Conservation (phyloP, 2,113 vertebrate genomes). For the Phylloscopus trochilus region DNA sequence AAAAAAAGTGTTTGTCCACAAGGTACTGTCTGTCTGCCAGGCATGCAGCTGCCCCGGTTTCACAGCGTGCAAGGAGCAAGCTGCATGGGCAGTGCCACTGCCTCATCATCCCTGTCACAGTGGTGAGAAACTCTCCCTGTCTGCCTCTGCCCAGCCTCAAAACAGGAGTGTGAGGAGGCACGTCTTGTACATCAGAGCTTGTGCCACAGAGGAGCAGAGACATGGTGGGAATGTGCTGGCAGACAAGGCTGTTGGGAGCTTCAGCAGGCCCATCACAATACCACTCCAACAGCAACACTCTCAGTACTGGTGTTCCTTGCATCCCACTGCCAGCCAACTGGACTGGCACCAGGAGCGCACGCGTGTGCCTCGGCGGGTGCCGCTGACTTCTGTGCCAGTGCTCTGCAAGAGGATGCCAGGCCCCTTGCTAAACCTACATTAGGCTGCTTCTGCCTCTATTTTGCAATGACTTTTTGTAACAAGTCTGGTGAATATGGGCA, state of each 20-base stretch:
- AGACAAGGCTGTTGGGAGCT: background rate
- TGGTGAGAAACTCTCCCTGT: background rate
- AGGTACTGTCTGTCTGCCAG: background rate
- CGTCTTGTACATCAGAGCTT: background rate
- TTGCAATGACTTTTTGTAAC: background rate
- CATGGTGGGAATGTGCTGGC: background rate
- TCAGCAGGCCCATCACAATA: background rate
- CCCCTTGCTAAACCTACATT: accelerated
- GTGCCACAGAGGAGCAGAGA: background rate
- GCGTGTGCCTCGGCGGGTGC: accelerated
- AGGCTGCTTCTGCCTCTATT: background rate
- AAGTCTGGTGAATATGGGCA: background rate
- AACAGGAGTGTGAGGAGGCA: background rate
- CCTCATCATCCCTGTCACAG: background rate
- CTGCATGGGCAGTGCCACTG: background rate
- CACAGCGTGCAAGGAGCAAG: accelerated
- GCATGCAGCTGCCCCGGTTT: background rate
- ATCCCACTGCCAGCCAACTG: background rate
- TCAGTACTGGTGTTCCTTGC: background rate
- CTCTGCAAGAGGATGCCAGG: background rate
- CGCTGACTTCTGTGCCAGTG: background rate
- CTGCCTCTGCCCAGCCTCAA: background rate
- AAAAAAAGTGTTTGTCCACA: background rate
- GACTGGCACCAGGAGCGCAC: background rate
- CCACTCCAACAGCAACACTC: background rate